These are phyloP conservation scores for Trichonephila inaurata DNA, from an alignment of 1,140 invertebrate genomes.

Conservation along the genomic window DNA sequence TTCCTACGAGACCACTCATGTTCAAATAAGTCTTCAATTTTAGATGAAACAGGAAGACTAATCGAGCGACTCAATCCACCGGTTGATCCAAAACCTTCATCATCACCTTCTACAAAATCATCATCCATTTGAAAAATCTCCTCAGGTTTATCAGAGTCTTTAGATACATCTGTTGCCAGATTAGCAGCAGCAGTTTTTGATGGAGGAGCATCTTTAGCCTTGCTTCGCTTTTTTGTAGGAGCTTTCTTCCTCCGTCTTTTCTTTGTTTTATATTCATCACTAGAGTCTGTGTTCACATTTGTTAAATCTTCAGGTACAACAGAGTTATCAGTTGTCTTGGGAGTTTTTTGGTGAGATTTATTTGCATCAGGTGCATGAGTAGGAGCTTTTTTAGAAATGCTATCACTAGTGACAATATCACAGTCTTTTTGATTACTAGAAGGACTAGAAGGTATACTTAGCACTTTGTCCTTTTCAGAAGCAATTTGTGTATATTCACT, in stretches of 20 bases:
- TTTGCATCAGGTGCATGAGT: neutral
- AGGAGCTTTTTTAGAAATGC: slow-evolving; percentile 4
- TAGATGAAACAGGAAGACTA: slow-evolving; percentile 65
- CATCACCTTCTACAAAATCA: slow-evolving; percentile 84
- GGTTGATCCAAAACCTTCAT: slow-evolving; percentile 65
- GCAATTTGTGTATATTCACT: neutral
- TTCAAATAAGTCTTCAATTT: slow-evolving; percentile 40
- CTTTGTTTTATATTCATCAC: slow-evolving; percentile 72
- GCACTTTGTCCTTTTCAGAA: slow-evolving; percentile 13
- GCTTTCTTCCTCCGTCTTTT: slow-evolving; percentile 41
- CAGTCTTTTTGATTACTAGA: slow-evolving; percentile 23
- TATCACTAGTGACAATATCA: slow-evolving; percentile 66
- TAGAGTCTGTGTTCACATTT: slow-evolving; percentile 64
- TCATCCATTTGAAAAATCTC: slow-evolving; percentile 84
- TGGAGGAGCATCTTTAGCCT: slow-evolving; percentile 35
- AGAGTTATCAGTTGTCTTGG: neutral
- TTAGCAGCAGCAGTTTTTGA: slow-evolving; percentile 11
- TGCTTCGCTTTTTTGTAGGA: slow-evolving; percentile 48
- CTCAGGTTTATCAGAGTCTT: slow-evolving; percentile 69
- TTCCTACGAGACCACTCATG: slow-evolving; percentile 67
- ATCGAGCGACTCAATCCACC: slow-evolving; percentile 57
- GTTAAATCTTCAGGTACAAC: neutral
- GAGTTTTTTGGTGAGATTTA: neutral
- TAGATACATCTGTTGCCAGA: neutral
- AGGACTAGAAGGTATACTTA: slow-evolving; percentile 44